Evolutionary conservation across 35 echinoderm and acorn worm species (phyloP), one percentile per base, ranked within the genome.

Genomic region (Strongylocentrotus purpuratus): DNA sequence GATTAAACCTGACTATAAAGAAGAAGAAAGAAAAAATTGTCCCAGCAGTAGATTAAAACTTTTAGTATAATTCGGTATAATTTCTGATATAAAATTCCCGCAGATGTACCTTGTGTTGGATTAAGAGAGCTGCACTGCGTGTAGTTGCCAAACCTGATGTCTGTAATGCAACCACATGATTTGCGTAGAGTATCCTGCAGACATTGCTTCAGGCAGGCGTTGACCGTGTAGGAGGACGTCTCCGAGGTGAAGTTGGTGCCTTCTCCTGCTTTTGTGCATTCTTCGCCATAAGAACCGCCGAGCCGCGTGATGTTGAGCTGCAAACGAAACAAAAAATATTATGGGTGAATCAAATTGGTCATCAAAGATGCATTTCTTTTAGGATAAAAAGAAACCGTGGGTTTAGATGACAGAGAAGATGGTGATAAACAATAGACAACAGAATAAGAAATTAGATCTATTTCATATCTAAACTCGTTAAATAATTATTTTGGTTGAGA

Each of bases 161-260:
- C 94, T 5, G 95, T 95, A 2, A 97, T 94, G 60, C 97, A 97
- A 45, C 65, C 94, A 92, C 97, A 97, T 10, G 35, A 33, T 45
- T 89, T n/a, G 6, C 46, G 33, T 86, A 97, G 61, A 45, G 94
- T 47, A 20, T 59, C 48, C 20, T 97, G 97, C 12, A 95, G 87
- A 87, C 97, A 96, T 31, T 86, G 32, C 50, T 97, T 96, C 20
- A 10, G 22, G 32, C 97, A 97, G 22, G 95, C 22, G 32, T 93
- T 88, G 45, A 61, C 22, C 6, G 97, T 94, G 94, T 96, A 97
- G 45, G 70, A n/a, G 87, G 20, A 93, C 31, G n/a, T 33, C n/a
- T 93, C 46, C 18, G 91, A 93, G 28, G 91, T 48, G 91, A 93
- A 93, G 48, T 93, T 93, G 17, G 91, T 93, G 91, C 46, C 48